These are phyloP conservation scores for Labeo catla DNA, from an alignment of 2,113 vertebrate genomes.

Conservation along the genomic window DNA sequence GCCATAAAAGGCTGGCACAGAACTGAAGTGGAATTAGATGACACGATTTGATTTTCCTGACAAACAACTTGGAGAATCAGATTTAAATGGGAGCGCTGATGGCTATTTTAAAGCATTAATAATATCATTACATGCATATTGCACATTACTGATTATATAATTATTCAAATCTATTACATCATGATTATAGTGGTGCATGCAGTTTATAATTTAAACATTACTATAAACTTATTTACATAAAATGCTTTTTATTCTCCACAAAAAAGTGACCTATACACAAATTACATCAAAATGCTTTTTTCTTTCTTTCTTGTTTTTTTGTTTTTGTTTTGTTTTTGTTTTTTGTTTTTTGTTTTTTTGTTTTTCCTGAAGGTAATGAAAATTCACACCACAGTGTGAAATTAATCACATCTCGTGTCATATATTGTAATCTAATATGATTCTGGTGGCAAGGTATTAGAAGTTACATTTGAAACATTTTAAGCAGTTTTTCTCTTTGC, in stretches of 20 bases:
- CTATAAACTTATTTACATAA: background rate
- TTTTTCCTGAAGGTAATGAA: background rate
- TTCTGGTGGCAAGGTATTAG: background rate
- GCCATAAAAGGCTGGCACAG: background rate
- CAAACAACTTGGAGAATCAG: slow-evolving; percentile 1
- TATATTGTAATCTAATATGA: background rate
- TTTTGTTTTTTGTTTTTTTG: too few relatives aligned
- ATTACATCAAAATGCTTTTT: too few relatives aligned
- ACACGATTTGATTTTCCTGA: background rate
- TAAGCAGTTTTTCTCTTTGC: background rate
- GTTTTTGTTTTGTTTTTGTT: too few relatives aligned
- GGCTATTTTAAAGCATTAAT: background rate
- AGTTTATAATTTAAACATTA: background rate
- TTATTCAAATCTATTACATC: background rate
- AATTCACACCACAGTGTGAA: background rate
- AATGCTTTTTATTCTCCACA: background rate
- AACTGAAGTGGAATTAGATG: background rate
- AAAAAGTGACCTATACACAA: too few relatives aligned
- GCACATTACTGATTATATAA: background rate
- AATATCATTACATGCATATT: background rate
- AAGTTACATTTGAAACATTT: background rate
- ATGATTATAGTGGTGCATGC: background rate
- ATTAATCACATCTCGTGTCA: background rate
- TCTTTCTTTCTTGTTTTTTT: too few relatives aligned
- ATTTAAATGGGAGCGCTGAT: background rate